Base-by-base conservation (phyloP, 2,888 invertebrate genomes). In the Trileptium ribeirensis region DNA sequence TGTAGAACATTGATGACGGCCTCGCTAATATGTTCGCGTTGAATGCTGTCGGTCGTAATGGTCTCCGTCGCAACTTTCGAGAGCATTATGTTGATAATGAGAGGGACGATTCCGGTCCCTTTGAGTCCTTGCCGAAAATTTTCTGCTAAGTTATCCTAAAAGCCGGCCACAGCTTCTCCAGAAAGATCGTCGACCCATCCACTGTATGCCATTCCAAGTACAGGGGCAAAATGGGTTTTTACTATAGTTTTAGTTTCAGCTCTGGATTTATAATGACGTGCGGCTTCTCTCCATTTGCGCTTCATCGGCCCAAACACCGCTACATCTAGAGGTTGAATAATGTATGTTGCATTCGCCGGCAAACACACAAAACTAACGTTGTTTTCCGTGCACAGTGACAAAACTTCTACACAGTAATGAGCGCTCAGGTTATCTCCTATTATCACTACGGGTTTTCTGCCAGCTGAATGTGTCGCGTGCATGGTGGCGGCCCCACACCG, bases 321-420 rank as follows among this genome's bases (percentile, higher is more conserved):
- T 1, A 83, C 84, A 82, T 85, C 85, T 1, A 85, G 82, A 34
- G 85, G 85, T 75, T 85, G 84, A 29, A 70, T 67, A 38, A 85
- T 81, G 78, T 85, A 83, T 34, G 84, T 85, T 51, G 78, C 64
- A 67, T 85, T 85, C n/a, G 84, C 81, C 15, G 83, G 84, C 31
- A 85, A 64, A 19, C 39, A 78, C 24, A 78, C 36, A 15, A 78
- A 51, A 15, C 8, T 78, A 29, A 78, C 67, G 15, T 78, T 31
- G 15, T 51, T 78, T 78, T 51, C 78, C 3, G 3, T 2, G 70
- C 70, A 70, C 70, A 8, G 8, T 29, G 29, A 8, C 33, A 70
- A 8, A 70, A 70, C 70, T 31, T 8, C 15, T 15, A 33, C 70
- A 70, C 36, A 33, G 29, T 70, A 70, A 29, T 70, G 70, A 29